Evolutionary conservation across 1,140 invertebrate species (phyloP).

Genomic region (Thaumatotibia leucotreta): DNA sequence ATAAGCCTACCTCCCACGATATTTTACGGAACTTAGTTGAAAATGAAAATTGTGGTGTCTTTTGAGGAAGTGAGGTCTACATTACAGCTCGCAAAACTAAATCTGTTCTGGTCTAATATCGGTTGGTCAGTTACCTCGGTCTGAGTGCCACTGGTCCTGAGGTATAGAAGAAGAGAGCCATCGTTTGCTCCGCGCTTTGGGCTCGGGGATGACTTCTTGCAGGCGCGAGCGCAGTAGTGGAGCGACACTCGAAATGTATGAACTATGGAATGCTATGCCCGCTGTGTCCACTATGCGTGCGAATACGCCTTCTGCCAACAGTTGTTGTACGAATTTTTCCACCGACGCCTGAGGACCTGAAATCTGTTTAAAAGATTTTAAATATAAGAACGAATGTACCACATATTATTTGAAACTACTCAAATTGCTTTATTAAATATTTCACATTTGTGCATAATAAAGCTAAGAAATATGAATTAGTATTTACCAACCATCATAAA

Average conservation of each 20-base stretch:
- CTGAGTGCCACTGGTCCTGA: slow-evolving; percentile 83
- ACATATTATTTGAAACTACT: too few relatives aligned
- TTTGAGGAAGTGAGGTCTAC: background rate
- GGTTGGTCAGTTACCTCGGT: slow-evolving; percentile 36
- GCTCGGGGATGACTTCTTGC: slow-evolving; percentile 87
- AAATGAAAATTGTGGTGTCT: too few relatives aligned
- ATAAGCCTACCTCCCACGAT: too few relatives aligned
- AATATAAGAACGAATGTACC: background rate
- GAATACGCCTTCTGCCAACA: slow-evolving; percentile 89
- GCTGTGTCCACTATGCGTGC: slow-evolving; percentile 92
- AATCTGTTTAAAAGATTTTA: slow-evolving; percentile 66
- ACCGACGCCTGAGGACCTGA: slow-evolving; percentile 89
- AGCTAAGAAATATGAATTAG: too few relatives aligned
- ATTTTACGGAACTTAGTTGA: too few relatives aligned
- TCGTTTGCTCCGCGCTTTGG: slow-evolving; percentile 85
- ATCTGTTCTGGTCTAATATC: too few relatives aligned
- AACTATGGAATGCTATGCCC: slow-evolving; percentile 95
- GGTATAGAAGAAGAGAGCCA: slow-evolving; percentile 97
- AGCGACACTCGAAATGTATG: slow-evolving; percentile 91
- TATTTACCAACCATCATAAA: too few relatives aligned
- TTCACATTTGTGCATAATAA: too few relatives aligned
- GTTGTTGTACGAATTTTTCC: slow-evolving; percentile 82
- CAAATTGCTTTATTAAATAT: too few relatives aligned
- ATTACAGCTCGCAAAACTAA: background rate
- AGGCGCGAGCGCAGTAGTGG: slow-evolving; percentile 86